Percentiles rank a stretch among this genome's conserved stretches.
Evolutionary conservation across 2,797 vertebrate genomes (phyloP).

Genomic region (Darevskia nairensis): DNA sequence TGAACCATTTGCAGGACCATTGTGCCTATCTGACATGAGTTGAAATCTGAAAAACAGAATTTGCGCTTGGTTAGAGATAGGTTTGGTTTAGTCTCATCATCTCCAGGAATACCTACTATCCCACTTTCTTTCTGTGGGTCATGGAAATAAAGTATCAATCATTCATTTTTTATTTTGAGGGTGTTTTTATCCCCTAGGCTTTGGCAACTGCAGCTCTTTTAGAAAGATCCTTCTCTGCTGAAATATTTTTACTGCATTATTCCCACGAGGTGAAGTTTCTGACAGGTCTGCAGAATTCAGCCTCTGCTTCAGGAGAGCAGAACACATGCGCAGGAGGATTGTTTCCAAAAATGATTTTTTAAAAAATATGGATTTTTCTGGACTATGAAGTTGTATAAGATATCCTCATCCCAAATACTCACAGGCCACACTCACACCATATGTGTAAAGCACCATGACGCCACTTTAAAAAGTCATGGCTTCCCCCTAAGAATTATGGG

Average conservation of each 20-base stretch:
- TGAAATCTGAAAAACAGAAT: not conserved
- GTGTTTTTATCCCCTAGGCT: not conserved
- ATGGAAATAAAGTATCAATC: not conserved
- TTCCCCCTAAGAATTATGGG: no score
- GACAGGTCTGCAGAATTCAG: not conserved
- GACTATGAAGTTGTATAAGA: no score
- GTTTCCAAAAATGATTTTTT: not conserved
- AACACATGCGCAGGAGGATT: not conserved
- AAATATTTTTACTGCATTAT: not conserved
- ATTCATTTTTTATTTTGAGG: not conserved
- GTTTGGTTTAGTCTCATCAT: not conserved
- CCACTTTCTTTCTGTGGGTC: not conserved
- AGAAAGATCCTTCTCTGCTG: not conserved
- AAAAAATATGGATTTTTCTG: no score
- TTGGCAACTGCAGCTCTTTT: not conserved
- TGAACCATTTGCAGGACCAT: not conserved
- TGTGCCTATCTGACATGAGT: not conserved
- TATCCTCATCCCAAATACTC: no score
- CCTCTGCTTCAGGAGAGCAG: not conserved
- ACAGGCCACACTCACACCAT: no score
- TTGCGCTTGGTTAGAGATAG: not conserved
- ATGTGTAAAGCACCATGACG: no score
- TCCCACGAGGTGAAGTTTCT: not conserved
- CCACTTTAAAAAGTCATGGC: no score
- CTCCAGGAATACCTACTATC: not conserved